Conservation (phyloP, 2,888 invertebrate species). For the Bombylius major region DNA sequence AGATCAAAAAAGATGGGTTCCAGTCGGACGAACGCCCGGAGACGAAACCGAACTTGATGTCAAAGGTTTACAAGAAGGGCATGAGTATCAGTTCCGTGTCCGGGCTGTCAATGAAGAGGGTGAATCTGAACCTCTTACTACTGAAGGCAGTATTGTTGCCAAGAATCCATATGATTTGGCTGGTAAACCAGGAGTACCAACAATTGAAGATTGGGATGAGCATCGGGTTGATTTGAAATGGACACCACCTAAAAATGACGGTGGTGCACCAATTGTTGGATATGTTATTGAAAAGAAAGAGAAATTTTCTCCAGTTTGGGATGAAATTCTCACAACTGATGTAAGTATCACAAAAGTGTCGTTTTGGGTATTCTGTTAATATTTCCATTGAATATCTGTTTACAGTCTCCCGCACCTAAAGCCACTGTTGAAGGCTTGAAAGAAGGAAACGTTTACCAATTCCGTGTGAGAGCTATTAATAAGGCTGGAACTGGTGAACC, state of each 20-base stretch:
- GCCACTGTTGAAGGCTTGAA: constrained; percentile 74
- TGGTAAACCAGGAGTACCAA: constrained; percentile 76
- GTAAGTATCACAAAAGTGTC: constrained; percentile 34
- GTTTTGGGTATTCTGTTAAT: neutral
- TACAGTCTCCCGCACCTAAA: constrained; percentile 58
- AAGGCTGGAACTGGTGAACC: constrained; percentile 90
- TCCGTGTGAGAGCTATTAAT: constrained; percentile 88
- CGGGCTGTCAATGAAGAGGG: constrained; percentile 90
- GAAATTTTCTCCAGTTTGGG: constrained; percentile 75
- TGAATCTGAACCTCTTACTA: constrained; percentile 86
- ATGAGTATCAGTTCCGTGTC: constrained; percentile 89
- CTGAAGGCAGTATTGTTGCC: constrained; percentile 75
- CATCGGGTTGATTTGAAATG: constrained; percentile 84
- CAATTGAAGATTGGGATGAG: constrained; percentile 79
- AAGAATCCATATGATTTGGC: constrained; percentile 93
- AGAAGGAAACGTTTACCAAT: constrained; percentile 89
- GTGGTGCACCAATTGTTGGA: constrained; percentile 95
- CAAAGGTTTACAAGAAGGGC: constrained; percentile 77
- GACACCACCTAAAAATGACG: constrained; percentile 89
- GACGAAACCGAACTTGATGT: constrained; percentile 79
- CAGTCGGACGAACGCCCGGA: constrained; percentile 70
- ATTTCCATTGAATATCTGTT: constrained; percentile 11
- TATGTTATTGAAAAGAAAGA: constrained; percentile 89
- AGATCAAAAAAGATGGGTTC: constrained; percentile 84
- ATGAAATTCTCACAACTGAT: constrained; percentile 63